Percentiles rank a stretch among this genome's conserved stretches.
These are phyloP conservation scores for Spodoptera litura DNA, from an alignment of 1,140 invertebrate species.

Conservation along the genomic window DNA sequence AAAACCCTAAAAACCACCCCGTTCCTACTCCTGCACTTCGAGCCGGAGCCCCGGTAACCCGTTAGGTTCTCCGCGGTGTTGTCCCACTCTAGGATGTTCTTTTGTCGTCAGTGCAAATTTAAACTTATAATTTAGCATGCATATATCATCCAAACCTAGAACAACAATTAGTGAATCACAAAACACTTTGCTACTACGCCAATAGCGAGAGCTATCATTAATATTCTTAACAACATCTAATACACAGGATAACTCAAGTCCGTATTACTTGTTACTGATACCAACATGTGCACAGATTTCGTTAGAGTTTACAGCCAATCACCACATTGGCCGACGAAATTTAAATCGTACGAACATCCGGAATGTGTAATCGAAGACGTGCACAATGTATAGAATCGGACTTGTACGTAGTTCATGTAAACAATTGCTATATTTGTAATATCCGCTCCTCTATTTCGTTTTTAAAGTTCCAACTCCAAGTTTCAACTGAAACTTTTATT, in stretches of 20 bases:
- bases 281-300: neutral
- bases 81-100: too few relatives aligned
- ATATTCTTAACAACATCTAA: neutral
- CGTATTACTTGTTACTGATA: neutral
- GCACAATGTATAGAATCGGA: conserved; percentile 54
- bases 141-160: too few relatives aligned
- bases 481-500: neutral
- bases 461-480: neutral
- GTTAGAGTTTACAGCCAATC: neutral
- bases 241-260: neutral
- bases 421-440: conserved; percentile 48
- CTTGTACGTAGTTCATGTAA: conserved; percentile 30
- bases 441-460: neutral
- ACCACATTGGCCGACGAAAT: conserved; percentile 9
- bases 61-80: too few relatives aligned
- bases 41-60: too few relatives aligned
- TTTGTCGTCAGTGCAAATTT: too few relatives aligned
- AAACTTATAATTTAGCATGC: too few relatives aligned
- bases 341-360: conserved; percentile 49
- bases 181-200: too few relatives aligned
- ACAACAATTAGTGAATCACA: too few relatives aligned
- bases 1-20: too few relatives aligned
- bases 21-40: too few relatives aligned
- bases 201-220: neutral
- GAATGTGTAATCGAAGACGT: conserved; percentile 62